Percentiles rank a stretch among this genome's conserved stretches.
Evolutionary conservation across 2,888 invertebrate genomes (phyloP).

Genomic region (Athrips mouffetella): DNA sequence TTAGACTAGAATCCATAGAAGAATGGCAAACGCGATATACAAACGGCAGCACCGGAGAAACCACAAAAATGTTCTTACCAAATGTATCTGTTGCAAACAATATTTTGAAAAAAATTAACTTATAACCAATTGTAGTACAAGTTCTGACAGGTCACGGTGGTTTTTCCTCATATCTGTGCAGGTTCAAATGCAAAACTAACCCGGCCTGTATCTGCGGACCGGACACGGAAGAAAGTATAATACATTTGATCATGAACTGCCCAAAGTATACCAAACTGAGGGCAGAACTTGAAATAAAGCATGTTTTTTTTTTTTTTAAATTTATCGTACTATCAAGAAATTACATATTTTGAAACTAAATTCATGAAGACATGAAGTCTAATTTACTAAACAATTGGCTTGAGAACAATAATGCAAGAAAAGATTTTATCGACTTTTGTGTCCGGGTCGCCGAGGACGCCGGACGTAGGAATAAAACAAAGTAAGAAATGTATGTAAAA

Average conservation of each 20-base stretch:
- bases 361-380: background rate
- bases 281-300: background rate
- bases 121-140: background rate
- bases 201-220: background rate
- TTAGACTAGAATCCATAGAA: background rate
- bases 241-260: background rate
- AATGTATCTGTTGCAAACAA: background rate
- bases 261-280: background rate
- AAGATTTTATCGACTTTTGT: background rate
- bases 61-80: background rate
- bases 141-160: background rate
- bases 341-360: background rate
- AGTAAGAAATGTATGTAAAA: background rate
- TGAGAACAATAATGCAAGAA: background rate
- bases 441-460: background rate
- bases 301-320: background rate
- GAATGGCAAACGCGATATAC: conserved; percentile 1
- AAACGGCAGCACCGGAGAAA: background rate
- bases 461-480: background rate
- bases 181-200: conserved; percentile 11
- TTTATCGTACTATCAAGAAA: too few species aligned
- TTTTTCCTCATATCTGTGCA: conserved; percentile 7
- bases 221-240: background rate
- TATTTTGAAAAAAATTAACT: background rate
- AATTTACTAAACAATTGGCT: background rate